Percentiles rank a stretch among this genome's conserved stretches.
Evolutionary conservation across 2,797 vertebrate genomes (phyloP).

Genomic region (Nasua narica): DNA sequence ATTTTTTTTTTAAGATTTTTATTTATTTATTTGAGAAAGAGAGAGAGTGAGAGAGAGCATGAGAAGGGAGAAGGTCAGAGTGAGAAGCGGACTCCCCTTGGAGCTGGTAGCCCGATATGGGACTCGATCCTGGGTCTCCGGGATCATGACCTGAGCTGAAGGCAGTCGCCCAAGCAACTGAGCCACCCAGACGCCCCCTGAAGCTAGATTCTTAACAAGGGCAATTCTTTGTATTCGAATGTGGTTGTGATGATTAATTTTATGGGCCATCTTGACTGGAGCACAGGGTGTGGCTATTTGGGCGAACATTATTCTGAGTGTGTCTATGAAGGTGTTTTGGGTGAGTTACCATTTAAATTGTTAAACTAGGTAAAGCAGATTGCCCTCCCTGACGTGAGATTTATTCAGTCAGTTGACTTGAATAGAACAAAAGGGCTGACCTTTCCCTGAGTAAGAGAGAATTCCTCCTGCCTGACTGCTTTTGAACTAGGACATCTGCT

Average conservation of each 20-base stretch:
- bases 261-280: background rate
- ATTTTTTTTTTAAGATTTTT: too few relatives aligned
- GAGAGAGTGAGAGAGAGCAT: too few relatives aligned
- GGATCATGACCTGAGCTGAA: too few relatives aligned
- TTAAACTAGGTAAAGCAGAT: background rate
- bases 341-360: background rate
- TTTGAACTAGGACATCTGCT: background rate
- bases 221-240: background rate
- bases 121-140: too few relatives aligned
- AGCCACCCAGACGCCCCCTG: too few relatives aligned
- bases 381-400: background rate
- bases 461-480: background rate
- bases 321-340: background rate
- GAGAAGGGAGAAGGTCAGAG: too few relatives aligned
- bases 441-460: background rate
- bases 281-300: background rate
- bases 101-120: too few relatives aligned
- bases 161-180: too few relatives aligned
- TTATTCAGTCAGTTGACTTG: background rate
- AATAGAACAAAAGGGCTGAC: background rate
- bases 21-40: too few relatives aligned
- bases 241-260: background rate
- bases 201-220: background rate
- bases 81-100: too few relatives aligned
- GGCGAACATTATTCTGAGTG: background rate